These are phyloP conservation scores for Eupsilia transversa DNA, from an alignment of 2,888 invertebrate species.

Conservation along the genomic window DNA sequence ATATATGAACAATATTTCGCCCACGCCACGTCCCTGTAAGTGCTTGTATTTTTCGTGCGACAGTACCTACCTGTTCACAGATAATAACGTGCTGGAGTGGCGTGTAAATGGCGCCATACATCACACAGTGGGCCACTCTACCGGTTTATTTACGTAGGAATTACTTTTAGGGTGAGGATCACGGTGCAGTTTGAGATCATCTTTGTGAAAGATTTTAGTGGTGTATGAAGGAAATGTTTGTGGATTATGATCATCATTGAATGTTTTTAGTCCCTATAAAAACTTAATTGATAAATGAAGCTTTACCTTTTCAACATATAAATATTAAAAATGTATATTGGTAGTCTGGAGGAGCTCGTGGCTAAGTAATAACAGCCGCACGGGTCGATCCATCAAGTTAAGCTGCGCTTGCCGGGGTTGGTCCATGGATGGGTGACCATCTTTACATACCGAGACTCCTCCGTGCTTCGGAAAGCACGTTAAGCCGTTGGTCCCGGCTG, in stretches of 20 bases:
- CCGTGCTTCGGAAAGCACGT: too few relatives aligned
- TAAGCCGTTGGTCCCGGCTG: too few relatives aligned
- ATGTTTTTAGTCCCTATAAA: background rate
- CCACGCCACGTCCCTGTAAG: constrained; percentile 24
- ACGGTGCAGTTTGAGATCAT: constrained; percentile 13
- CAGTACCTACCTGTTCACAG: constrained; percentile 52
- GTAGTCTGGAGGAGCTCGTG: too few relatives aligned
- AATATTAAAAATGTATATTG: too few relatives aligned
- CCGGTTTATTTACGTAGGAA: constrained; percentile 49
- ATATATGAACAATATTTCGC: constrained; percentile 27
- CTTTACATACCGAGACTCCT: too few relatives aligned
- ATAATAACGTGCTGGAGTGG: constrained; percentile 58
- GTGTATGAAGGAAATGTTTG: background rate
- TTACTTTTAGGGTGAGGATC: constrained; percentile 40
- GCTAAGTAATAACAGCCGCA: too few relatives aligned
- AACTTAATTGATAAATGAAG: background rate
- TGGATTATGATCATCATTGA: background rate
- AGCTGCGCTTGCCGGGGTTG: too few relatives aligned
- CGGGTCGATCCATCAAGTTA: too few relatives aligned
- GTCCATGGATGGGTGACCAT: too few relatives aligned
- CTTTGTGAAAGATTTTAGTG: constrained; percentile 18
- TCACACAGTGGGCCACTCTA: constrained; percentile 59
- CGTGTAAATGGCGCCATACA: constrained; percentile 60
- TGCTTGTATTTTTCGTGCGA: constrained; percentile 55
- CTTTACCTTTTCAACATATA: too few relatives aligned